Percentiles rank a stretch among this genome's conserved stretches.
These are phyloP conservation scores for Phataginus tricuspis DNA, from an alignment of 2,797 vertebrate species.

Conservation along the genomic window DNA sequence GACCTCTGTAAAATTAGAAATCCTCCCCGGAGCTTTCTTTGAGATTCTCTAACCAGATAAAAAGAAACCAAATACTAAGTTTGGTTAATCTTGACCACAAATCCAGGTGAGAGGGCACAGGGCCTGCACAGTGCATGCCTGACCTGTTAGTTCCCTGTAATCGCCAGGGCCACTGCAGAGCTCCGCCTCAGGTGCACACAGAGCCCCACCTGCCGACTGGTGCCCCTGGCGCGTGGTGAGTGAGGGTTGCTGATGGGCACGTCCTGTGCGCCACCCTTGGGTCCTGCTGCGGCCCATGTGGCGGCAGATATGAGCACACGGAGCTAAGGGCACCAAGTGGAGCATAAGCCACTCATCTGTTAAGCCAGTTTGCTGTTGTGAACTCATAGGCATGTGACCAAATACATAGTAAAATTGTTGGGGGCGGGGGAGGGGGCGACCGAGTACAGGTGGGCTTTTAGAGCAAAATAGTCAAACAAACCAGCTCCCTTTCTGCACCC, in stretches of 20 bases:
- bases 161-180: background rate
- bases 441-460: background rate
- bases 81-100: background rate
- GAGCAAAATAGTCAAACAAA: background rate
- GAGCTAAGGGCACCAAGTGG: background rate
- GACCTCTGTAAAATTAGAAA: constrained; percentile 22
- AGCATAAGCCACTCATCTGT: background rate
- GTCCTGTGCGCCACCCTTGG: background rate
- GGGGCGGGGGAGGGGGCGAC: background rate
- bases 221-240: background rate
- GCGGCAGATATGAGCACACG: background rate
- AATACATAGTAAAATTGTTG: background rate
- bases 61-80: constrained; percentile 17
- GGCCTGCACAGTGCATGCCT: background rate
- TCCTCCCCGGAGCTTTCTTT: background rate
- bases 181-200: background rate
- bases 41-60: constrained; percentile 26
- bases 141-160: background rate
- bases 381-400: background rate
- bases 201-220: constrained; percentile 11
- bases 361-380: background rate
- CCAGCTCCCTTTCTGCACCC: background rate
- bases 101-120: background rate
- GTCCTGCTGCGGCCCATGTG: background rate
- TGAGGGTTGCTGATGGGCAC: background rate